These are phyloP conservation scores for Hippasteria phrygiana DNA, from an alignment of 53 echinoderm and acorn worm species.

Conservation along the genomic window DNA sequence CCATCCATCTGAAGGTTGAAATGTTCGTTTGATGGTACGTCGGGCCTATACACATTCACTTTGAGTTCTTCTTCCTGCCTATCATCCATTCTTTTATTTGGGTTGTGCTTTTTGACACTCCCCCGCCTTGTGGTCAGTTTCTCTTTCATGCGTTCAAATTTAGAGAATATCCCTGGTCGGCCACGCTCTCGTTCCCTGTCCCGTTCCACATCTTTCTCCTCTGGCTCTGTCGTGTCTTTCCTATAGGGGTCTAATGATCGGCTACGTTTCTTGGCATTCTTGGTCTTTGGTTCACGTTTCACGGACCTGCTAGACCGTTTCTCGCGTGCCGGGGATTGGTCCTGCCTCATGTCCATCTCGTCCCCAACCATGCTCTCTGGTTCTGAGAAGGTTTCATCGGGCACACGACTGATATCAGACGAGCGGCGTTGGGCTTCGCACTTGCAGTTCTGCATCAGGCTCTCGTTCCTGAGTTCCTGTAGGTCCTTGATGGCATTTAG, in stretches of 20 bases:
- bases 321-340: constrained; percentile 62
- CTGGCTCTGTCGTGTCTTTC: constrained; percentile 31
- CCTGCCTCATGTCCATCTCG: constrained; percentile 70
- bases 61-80: constrained; percentile 44
- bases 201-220: constrained; percentile 60
- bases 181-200: constrained; percentile 74
- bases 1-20: constrained; percentile 80
- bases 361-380: constrained; percentile 92
- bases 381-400: constrained; percentile 87
- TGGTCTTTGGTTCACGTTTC: constrained; percentile 75
- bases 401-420: constrained; percentile 68
- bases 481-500: constrained; percentile 87
- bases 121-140: constrained; percentile 80
- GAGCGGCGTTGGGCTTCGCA: constrained; percentile 79
- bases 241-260: constrained; percentile 87
- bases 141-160: constrained; percentile 69
- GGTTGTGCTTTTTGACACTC: constrained; percentile 77
- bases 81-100: constrained; percentile 41
- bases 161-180: constrained; percentile 91
- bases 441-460: constrained; percentile 79
- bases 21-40: constrained; percentile 25
- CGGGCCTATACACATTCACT: constrained; percentile 28
- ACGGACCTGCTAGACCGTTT: constrained; percentile 80
- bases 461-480: constrained; percentile 91
- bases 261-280: constrained; percentile 85